Base-by-base conservation (phyloP, 1,140 invertebrate species). In the Drosophila subpulchrella region DNA sequence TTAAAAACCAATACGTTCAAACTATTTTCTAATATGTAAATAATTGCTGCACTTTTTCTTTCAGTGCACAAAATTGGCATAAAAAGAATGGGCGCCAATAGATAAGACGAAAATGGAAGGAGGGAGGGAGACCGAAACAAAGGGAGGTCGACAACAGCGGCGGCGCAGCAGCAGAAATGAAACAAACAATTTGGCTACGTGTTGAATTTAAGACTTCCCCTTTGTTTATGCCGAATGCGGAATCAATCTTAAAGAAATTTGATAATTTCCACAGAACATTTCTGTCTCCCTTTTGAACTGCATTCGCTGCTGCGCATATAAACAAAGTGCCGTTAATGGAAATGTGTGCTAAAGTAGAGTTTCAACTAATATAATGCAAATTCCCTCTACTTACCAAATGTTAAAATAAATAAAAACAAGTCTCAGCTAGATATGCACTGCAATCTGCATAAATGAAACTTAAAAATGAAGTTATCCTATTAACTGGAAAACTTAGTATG, bases 81-180 rank as follows among this genome's bases (percentile, higher is more conserved):
- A 30, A 59, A 30, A 46, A 11, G 30, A 17, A 7, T 7, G 27
- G 24, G n/a, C 11, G n/a, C 11, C 17, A 24, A 47, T 7, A 62
- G 70, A 51, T 55, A 65, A 56, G n/a, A 38, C 38, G n/a, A 7
- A 48, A 10, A 47, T 34, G 27, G 5, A 36, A 46, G 11, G 6
- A 30, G 20, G 32, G 13, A 32, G 20, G 12, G 15, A 62, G 27
- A 3, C 27, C 1, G 27, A 27, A 5, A 27, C 6, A 32, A 20
- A 39, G 10, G 7, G 38, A 56, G 4, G 15, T 8, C n/a, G 13
- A 6, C 36, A 2, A 48, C 1, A 41, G 42, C 20, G 60, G 44
- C 60, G 63, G 63, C 62, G 62, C 62, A 48, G 61, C 24, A 32
- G 15, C 15, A 17, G 13, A 59, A 59, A 24, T 32, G 24, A 27